A percentile compares a stretch with the other conserved stretches of the same genome.
Conservation (phyloP, 37 sponge, comb jelly and placozoan genomes). For the Ianthella basta region DNA sequence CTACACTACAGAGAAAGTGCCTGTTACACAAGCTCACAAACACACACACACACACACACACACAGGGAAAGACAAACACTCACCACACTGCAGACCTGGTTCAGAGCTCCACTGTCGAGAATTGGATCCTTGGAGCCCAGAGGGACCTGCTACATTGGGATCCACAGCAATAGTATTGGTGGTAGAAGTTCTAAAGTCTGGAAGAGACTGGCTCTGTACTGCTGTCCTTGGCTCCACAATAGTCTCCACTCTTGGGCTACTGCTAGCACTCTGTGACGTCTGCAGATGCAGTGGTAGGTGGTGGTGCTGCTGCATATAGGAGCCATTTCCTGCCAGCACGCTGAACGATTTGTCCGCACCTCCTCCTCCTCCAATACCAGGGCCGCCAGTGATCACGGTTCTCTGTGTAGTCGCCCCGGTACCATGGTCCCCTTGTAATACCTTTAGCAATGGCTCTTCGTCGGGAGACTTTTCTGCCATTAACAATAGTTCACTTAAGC, state of each 20-base stretch:
- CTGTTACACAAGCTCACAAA: too few species aligned
- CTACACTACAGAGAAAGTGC: too few species aligned
- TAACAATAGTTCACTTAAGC: too few species aligned
- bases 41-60: background rate
- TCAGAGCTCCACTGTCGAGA: slow-evolving; percentile 13
- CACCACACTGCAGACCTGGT: slow-evolving; percentile 12
- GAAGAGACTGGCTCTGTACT: slow-evolving; percentile 4
- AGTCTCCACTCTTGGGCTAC: background rate
- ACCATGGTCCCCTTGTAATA: too few species aligned
- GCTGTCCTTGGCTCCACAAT: background rate
- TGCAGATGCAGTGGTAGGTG: background rate
- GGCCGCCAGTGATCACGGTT: too few species aligned
- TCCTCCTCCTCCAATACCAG: too few species aligned
- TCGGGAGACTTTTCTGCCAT: too few species aligned
- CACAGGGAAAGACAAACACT: background rate
- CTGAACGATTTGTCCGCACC: too few species aligned
- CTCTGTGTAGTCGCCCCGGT: too few species aligned
- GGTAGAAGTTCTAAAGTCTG: slow-evolving; percentile 1
- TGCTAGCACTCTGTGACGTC: background rate
- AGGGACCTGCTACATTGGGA: background rate
- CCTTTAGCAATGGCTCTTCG: too few species aligned
- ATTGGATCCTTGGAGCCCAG: background rate
- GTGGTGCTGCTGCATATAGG: too few species aligned
- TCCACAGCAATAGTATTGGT: background rate
- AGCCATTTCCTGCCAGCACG: too few species aligned